A percentile compares a stretch with the other conserved stretches of the same genome.
Evolutionary conservation across 2,113 vertebrate species (phyloP).

Genomic region (Aviceda subcristata): DNA sequence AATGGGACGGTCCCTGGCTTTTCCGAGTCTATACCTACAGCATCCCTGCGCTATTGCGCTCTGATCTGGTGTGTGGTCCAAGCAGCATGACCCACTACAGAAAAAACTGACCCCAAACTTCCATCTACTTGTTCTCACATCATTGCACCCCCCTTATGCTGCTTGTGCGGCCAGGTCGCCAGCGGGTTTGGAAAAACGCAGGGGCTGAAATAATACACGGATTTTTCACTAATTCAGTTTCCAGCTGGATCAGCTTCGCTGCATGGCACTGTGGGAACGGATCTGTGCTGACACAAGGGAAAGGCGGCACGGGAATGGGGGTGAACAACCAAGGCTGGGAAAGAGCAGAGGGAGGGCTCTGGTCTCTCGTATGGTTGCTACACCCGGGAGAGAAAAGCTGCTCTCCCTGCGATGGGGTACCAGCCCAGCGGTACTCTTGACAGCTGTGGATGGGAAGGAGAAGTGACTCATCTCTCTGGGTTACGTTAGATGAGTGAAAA

Average conservation of each 20-base stretch:
- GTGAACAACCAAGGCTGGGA: background rate
- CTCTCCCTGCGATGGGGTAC: background rate
- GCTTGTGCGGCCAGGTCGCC: background rate
- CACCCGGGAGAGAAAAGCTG: background rate
- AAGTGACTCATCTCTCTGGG: background rate
- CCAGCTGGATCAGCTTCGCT: background rate
- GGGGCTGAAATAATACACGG: background rate
- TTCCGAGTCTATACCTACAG: background rate
- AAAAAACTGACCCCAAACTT: background rate
- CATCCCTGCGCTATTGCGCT: rapidly evolving
- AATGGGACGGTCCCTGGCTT: background rate
- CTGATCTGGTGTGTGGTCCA: background rate
- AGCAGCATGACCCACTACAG: background rate
- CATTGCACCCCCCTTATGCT: too few relatives aligned
- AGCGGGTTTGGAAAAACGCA: rapidly evolving
- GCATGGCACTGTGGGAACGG: background rate
- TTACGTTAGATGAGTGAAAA: background rate
- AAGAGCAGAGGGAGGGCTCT: background rate
- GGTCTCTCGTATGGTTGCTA: rapidly evolving
- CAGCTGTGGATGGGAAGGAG: background rate
- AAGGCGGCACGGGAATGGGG: rapidly evolving
- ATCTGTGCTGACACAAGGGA: background rate
- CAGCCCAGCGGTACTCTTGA: background rate
- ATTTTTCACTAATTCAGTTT: background rate
- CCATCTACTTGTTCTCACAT: background rate